Percentiles rank a stretch among this genome's conserved stretches.
These are phyloP conservation scores for Thaleichthys pacificus DNA, from an alignment of 2,797 vertebrate species.

Conservation along the genomic window DNA sequence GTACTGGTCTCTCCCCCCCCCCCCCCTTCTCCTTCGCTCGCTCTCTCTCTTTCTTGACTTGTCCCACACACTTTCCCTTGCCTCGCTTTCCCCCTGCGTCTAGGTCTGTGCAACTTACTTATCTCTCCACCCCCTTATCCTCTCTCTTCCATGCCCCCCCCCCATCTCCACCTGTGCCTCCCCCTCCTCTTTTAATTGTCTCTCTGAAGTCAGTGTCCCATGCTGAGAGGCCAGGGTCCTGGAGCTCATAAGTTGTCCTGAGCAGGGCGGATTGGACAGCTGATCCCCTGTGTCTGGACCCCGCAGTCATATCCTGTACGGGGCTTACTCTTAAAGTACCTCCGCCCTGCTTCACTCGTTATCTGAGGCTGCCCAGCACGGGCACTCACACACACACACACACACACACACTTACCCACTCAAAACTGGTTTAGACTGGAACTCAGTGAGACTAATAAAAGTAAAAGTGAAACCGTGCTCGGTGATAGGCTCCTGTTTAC, in stretches of 20 bases:
- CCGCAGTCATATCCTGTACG: slow-evolving; percentile 72
- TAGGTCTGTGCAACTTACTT: slow-evolving; percentile 5
- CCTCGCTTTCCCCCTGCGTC: not conserved
- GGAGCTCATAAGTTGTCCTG: slow-evolving; percentile 61
- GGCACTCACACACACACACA: slow-evolving; percentile 11
- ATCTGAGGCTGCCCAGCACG: slow-evolving; percentile 38
- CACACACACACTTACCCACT: slow-evolving; percentile 21
- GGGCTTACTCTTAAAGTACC: slow-evolving; percentile 56
- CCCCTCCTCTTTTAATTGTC: slow-evolving; percentile 27
- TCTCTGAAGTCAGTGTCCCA: slow-evolving; percentile 65
- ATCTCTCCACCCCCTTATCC: slow-evolving; percentile 35
- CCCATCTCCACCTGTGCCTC: slow-evolving; percentile 42
- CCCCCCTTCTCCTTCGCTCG: slow-evolving; percentile 37
- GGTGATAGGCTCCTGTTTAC: too few relatives aligned
- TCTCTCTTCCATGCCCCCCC: slow-evolving; percentile 8
- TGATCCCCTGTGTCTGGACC: slow-evolving; percentile 74
- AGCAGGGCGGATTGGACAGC: slow-evolving; percentile 66
- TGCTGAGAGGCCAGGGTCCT: slow-evolving; percentile 49
- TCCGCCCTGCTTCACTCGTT: slow-evolving; percentile 43
- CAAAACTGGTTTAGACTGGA: not conserved
- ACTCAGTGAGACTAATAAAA: not conserved
- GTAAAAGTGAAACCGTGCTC: too few relatives aligned
- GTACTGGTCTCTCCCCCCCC: slow-evolving; percentile 19
- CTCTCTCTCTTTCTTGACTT: slow-evolving; percentile 9
- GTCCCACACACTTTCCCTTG: slow-evolving; percentile 28